Evolutionary conservation across 2,888 invertebrate species (phyloP).

Genomic region (Rotaria magnacalcarata): DNA sequence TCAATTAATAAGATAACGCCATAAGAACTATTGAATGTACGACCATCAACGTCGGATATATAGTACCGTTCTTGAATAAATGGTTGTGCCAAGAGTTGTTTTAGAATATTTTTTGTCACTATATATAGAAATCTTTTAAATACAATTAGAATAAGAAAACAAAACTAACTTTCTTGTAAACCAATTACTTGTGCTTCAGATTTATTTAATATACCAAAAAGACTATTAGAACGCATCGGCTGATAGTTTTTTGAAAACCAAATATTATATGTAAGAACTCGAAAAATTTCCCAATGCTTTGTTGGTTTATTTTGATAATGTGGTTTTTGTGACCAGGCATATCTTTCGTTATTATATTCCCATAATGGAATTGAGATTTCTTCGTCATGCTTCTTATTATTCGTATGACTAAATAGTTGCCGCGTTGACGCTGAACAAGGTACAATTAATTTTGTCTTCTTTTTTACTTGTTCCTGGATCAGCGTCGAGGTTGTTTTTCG

Average conservation of each 20-base stretch:
- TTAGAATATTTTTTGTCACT: neutral
- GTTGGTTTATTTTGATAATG: neutral
- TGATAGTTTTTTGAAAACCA: neutral
- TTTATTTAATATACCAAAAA: neutral
- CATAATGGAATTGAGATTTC: neutral
- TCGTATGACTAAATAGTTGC: neutral
- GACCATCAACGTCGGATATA: neutral
- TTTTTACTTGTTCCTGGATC: neutral
- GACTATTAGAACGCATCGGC: neutral
- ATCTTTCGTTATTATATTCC: neutral
- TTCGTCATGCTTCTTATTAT: neutral
- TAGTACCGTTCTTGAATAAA: neutral
- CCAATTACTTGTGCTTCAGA: neutral
- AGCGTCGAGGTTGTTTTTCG: neutral
- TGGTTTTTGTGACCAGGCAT: neutral
- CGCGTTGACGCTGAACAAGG: neutral
- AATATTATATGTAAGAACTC: neutral
- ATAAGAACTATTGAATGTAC: neutral
- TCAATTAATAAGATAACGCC: neutral
- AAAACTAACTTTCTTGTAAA: conserved; percentile 1
- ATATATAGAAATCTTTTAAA: neutral
- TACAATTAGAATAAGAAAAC: neutral
- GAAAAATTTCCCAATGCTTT: neutral
- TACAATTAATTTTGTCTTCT: neutral
- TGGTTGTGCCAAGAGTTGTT: neutral